Evolutionary conservation across 2,113 vertebrate species (phyloP), one percentile per base, ranked within the genome.

Genomic region (Tenrec ecaudatus): DNA sequence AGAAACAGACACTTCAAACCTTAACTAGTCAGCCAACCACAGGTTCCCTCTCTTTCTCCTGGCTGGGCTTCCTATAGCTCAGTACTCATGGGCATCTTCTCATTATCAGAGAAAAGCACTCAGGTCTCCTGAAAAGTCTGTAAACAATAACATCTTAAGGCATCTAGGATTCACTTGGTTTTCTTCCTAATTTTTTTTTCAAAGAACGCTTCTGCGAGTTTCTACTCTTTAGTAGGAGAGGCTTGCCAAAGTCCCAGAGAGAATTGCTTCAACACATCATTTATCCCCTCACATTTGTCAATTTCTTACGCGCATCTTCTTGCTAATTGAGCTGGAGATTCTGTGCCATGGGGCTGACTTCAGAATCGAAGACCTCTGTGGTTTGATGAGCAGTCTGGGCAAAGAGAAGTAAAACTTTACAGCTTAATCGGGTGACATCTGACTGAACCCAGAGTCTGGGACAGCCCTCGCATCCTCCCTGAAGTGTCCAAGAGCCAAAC

Each of bases 21-120:
- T 73, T 73, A 73, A 1, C 27, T 9, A 25, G 0, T 29, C 60
- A 12, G 1, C 4, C 16, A 25, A 17, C 31, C 0, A 2, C 9
- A 9, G 16, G 9, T 8, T 14, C 22, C 0, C 1, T 36, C 27
- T 0, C 17, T 40, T 38, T n/a, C 10, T 2, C 38, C 25, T 12
- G 6, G 15, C 2, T 5, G 6, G n/a, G 2, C 6, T 6, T 20
- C 31, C 25, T 0, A 9, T 0, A 0, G n/a, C 3, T 0, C 38
- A 9, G 1, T 9, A 11, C 0, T 12, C 16, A 4, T 33, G 14
- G 29, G 14, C 6, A 3, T 3, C 0, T 2, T 38, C 69, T 43
- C 12, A 36, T 36, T 20, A 16, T 19, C 4, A 76, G 36, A 68
- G 53, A 29, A 43, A 40, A 29, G 2, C 4, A 0, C 0, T 1